Percentiles rank a stretch among this genome's conserved stretches.
phyloP scores from a whole-genome alignment of 2,888 invertebrate genomes.

The Trypoxylon attenuatum region DNA sequence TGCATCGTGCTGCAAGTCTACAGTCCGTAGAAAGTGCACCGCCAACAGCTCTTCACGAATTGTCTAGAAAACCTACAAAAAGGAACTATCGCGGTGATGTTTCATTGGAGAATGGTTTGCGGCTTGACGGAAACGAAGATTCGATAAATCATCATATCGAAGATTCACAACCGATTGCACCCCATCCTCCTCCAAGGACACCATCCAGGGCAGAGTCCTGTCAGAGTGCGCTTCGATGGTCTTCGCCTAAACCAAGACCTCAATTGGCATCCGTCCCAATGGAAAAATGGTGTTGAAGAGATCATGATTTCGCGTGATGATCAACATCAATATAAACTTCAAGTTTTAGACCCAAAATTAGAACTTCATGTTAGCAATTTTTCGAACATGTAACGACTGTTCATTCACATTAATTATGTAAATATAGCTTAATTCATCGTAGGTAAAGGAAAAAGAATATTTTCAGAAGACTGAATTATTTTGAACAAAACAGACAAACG shows the following conservation, averaged over 20 bases:
- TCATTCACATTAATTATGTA: no score
- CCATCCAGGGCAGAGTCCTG: conserved; percentile 72
- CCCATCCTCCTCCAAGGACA: conserved; percentile 67
- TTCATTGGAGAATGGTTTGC: conserved; percentile 53
- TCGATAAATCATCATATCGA: conserved; percentile 33
- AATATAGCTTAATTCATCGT: conserved; percentile 20
- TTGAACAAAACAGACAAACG: no score
- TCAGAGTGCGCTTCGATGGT: conserved; percentile 70
- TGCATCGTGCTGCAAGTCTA: conserved; percentile 89
- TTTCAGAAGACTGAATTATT: conserved; percentile 27
- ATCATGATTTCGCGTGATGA: background rate
- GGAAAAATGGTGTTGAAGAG: conserved; percentile 70
- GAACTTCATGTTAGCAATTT: background rate
- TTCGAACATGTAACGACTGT: no score
- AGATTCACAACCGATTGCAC: conserved; percentile 48
- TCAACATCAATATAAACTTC: no score
- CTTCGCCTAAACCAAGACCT: conserved; percentile 68
- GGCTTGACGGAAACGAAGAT: conserved; percentile 51
- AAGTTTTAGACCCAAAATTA: background rate
- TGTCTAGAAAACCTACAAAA: conserved; percentile 77
- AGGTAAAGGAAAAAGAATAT: background rate
- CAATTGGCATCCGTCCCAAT: conserved; percentile 67
- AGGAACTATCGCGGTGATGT: conserved; percentile 78
- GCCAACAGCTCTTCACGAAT: conserved; percentile 58
- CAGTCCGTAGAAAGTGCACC: conserved; percentile 81